A percentile compares a stretch with the other conserved stretches of the same genome.
phyloP scores from a whole-genome alignment of 1,140 invertebrate species.

The Armadillidium nasatum region DNA sequence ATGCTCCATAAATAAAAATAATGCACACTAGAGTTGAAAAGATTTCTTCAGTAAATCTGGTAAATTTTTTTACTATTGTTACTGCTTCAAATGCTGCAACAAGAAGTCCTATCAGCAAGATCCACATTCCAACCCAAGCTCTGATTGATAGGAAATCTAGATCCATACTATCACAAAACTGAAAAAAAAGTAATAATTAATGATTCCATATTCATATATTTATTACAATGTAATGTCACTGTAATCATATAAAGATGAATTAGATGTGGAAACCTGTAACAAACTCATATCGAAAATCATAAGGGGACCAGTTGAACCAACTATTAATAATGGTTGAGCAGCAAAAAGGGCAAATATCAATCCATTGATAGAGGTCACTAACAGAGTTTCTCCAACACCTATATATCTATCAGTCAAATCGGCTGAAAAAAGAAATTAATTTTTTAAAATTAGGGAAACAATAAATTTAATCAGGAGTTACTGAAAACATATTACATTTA shows the following conservation, averaged over 20 bases:
- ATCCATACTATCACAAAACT: slow-evolving; percentile 68
- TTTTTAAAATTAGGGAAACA: too few species aligned
- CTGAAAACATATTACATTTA: too few species aligned
- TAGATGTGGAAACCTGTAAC: slow-evolving; percentile 50
- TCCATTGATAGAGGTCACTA: slow-evolving; percentile 73
- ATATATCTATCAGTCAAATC: slow-evolving; percentile 85
- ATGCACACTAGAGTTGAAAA: slow-evolving; percentile 91
- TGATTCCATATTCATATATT: not conserved
- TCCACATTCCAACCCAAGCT: slow-evolving; percentile 87
- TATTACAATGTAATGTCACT: not conserved
- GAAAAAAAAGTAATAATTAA: not conserved
- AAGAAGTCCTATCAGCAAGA: slow-evolving; percentile 73
- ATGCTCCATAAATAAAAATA: slow-evolving; percentile 84
- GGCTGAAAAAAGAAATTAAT: slow-evolving; percentile 50
- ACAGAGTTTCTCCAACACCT: slow-evolving; percentile 85
- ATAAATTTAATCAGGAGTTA: too few species aligned
- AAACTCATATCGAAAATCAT: slow-evolving; percentile 1
- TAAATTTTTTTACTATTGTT: slow-evolving; percentile 82
- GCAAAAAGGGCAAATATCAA: slow-evolving; percentile 60
- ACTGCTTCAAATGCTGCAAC: slow-evolving; percentile 88
- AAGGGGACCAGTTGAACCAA: not conserved
- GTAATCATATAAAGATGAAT: not conserved
- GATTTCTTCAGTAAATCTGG: slow-evolving; percentile 94
- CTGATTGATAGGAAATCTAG: slow-evolving; percentile 81
- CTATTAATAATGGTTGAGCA: not conserved